phyloP scores from a whole-genome alignment of 2,113 vertebrate species.

The Aramus guarauna region DNA sequence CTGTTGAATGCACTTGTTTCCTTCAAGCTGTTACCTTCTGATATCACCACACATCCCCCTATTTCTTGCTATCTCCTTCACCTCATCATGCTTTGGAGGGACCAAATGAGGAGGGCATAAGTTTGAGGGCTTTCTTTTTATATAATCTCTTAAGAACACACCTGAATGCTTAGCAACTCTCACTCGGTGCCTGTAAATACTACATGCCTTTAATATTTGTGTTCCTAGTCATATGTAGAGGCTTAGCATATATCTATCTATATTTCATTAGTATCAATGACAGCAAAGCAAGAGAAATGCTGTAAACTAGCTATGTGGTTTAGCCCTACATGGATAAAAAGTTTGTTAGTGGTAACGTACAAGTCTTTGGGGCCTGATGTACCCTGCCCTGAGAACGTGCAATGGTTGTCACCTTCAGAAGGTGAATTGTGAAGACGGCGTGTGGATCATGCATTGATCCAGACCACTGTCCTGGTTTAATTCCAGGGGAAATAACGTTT shows the following conservation, averaged over 20 bases:
- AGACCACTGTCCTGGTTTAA: neutral
- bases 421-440: fast-evolving
- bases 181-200: neutral
- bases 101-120: neutral
- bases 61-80: neutral
- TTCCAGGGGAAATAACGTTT: neutral
- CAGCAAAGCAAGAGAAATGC: neutral
- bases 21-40: neutral
- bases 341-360: fast-evolving
- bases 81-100: neutral
- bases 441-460: fast-evolving
- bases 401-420: neutral
- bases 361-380: neutral
- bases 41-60: neutral
- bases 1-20: neutral
- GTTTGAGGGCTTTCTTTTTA: neutral
- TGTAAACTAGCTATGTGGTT: neutral
- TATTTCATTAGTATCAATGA: neutral
- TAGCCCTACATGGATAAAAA: neutral
- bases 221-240: neutral
- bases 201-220: neutral
- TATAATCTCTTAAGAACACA: fast-evolving
- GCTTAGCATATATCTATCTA: neutral
- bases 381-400: neutral
- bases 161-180: neutral